Evolutionary conservation across 1,140 invertebrate species (phyloP), one percentile per base, ranked within the genome.

Genomic region (Bicyclus anynana): DNA sequence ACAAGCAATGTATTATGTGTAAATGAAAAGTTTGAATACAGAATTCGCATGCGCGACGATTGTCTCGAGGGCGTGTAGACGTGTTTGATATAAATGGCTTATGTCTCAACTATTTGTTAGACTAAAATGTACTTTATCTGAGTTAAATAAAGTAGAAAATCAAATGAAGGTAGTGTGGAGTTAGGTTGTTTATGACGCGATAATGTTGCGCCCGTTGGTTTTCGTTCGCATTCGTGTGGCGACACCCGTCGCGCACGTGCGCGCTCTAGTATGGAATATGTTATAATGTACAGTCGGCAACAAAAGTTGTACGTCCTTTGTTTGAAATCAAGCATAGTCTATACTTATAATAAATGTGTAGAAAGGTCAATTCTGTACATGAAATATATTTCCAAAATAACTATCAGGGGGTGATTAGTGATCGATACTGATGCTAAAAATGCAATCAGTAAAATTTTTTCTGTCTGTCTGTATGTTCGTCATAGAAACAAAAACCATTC

Each of bases 1-100:
- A 17, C 17, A 44, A 23, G 63, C 62, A 69, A 67, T 74, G 69
- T 49, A 71, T 53, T 17, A 50, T 13, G 16, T 27, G 14, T 48
- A 42, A 21, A 29, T 10, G 17, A 17, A 48, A 62, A 63, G 27
- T 33, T 44, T 53, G 16, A 38, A 37, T 17, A 7, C 52, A 27
- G n/a, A 58, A 35, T 58, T 57, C 69, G 69, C 72, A 66, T 74
- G 72, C 67, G 69, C 69, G 57, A 49, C 62, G 72, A 64, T 72
- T 69, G 69, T 74, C 72, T 74, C 69, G 69, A 74, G 72, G 72
- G 72, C 72, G 67, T 72, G 61, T 48, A 55, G 53, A 52, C 40
- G 18, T 48, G 13, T 52, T 44, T 38, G 47, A 7, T 20, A 23
- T 16, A 55, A 67, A 52, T 2, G 37, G 17, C 29, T 3, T 56